phyloP scores from a whole-genome alignment of 2,113 vertebrate genomes.

The Scortum barcoo region DNA sequence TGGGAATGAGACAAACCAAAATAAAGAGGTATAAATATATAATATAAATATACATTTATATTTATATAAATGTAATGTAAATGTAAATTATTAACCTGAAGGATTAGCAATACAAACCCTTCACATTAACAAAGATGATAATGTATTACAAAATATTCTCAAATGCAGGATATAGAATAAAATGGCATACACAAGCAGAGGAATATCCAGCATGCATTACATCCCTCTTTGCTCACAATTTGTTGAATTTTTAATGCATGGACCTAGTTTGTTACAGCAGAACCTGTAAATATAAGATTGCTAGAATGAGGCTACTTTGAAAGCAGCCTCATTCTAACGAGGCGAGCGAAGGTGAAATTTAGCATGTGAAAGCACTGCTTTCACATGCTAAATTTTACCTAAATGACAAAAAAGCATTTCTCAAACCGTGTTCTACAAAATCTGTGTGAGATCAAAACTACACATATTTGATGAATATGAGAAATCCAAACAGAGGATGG shows the following conservation, averaged over 20 bases:
- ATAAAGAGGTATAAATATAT: no score
- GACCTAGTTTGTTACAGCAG: slow-evolving; percentile 17
- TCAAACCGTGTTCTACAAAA: not conserved
- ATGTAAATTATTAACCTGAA: not conserved
- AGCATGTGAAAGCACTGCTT: no score
- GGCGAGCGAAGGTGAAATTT: no score
- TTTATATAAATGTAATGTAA: no score
- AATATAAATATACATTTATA: no score
- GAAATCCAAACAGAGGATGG: not conserved
- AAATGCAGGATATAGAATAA: not conserved
- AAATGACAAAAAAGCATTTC: not conserved
- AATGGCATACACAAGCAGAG: not conserved
- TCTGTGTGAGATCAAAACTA: not conserved
- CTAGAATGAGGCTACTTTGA: not conserved
- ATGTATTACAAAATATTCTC: not conserved
- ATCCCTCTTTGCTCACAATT: slow-evolving; percentile 2
- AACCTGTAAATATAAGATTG: not conserved
- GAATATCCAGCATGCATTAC: not conserved
- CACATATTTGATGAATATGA: not conserved
- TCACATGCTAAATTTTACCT: not conserved
- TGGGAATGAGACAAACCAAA: no score
- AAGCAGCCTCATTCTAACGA: no score
- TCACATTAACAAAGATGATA: not conserved
- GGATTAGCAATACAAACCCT: not conserved
- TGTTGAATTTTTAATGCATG: slow-evolving; percentile 26